Percentiles rank a stretch among this genome's conserved stretches.
phyloP scores from a whole-genome alignment of 2,113 vertebrate species.

The Cichladusa arquata region DNA sequence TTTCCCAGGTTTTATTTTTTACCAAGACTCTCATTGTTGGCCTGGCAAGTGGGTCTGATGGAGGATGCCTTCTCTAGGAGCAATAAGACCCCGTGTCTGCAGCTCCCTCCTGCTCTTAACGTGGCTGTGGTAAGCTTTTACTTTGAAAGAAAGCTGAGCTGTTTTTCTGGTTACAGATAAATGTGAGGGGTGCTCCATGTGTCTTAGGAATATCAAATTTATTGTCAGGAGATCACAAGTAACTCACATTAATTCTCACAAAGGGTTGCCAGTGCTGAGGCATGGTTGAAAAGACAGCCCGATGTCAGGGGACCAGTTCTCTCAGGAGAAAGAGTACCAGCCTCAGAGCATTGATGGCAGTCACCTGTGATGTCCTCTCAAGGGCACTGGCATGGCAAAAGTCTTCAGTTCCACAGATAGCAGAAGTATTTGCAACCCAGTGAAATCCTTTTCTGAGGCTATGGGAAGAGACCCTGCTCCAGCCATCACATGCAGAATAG shows the following conservation, averaged over 20 bases:
- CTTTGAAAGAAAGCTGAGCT: not conserved
- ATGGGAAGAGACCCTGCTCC: not conserved
- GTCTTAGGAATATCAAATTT: not conserved
- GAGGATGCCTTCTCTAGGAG: not conserved
- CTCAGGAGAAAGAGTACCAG: not conserved
- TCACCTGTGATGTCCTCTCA: rapidly evolving
- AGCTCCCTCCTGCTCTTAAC: not conserved
- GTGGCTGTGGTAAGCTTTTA: not conserved
- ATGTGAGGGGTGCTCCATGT: not conserved
- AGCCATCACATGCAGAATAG: not conserved
- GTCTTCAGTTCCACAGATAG: not conserved
- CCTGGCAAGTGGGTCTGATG: not conserved
- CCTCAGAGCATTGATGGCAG: not conserved
- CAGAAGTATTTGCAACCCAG: not conserved
- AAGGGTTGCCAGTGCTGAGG: not conserved
- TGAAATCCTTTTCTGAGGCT: not conserved
- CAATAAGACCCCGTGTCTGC: not conserved
- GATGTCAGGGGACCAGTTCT: not conserved
- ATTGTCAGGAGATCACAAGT: not conserved
- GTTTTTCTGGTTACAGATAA: not conserved
- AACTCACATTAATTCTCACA: not conserved
- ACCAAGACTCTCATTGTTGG: not conserved
- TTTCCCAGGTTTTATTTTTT: not conserved
- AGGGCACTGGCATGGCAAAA: not conserved
- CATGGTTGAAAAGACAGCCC: not conserved